Evolutionary conservation across 2,113 vertebrate species (phyloP).

Genomic region (Petroica traversi): DNA sequence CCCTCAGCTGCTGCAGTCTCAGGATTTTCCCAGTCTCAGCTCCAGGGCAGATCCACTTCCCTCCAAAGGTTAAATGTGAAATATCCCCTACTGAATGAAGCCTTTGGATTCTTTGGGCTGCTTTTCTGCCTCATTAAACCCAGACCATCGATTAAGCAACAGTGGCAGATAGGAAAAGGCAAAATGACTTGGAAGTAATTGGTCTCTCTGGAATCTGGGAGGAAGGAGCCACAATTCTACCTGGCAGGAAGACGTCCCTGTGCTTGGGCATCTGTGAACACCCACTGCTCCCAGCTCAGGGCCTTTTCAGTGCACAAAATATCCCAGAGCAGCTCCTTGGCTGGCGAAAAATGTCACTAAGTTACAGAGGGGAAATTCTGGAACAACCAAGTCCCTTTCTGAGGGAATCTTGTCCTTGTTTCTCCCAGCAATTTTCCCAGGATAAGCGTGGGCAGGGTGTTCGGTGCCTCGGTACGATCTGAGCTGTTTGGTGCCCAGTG

Average conservation of each 20-base stretch:
- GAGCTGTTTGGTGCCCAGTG: background rate
- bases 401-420: background rate
- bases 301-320: background rate
- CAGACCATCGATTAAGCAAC: background rate
- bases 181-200: constrained; percentile 28
- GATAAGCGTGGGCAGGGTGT: background rate
- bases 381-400: background rate
- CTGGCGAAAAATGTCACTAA: background rate
- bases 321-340: background rate
- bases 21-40: background rate
- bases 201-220: background rate
- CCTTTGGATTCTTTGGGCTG: background rate
- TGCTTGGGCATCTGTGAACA: background rate
- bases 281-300: background rate
- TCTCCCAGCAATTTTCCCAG: background rate
- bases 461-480: background rate
- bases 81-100: background rate
- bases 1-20: background rate
- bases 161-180: background rate
- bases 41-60: background rate
- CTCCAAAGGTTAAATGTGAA: background rate
- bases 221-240: background rate
- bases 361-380: background rate
- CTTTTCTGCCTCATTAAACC: constrained; percentile 3
- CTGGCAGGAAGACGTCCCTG: background rate